A percentile compares a stretch with the other conserved stretches of the same genome.
These are phyloP conservation scores for Lucilia cuprina DNA, from an alignment of 1,140 invertebrate species.

Conservation along the genomic window DNA sequence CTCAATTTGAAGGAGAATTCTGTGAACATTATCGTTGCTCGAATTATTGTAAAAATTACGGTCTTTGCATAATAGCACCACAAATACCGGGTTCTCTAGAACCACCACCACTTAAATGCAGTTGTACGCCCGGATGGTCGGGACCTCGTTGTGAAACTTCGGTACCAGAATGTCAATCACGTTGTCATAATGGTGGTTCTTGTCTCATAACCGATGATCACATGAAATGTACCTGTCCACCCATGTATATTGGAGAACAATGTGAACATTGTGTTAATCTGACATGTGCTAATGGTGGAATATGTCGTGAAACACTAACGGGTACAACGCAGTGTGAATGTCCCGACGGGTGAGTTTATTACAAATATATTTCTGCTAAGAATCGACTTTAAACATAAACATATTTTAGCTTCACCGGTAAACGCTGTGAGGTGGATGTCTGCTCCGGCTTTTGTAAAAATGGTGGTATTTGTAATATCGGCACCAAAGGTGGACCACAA, in stretches of 20 bases:
- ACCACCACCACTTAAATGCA: slow-evolving; percentile 64
- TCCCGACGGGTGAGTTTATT: slow-evolving; percentile 47
- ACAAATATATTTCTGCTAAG: background rate
- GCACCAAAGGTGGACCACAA: slow-evolving; percentile 58
- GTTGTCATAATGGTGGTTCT: slow-evolving; percentile 58
- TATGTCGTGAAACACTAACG: slow-evolving; percentile 56
- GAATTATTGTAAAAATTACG: slow-evolving; percentile 71
- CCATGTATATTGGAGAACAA: slow-evolving; percentile 53
- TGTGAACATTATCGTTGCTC: slow-evolving; percentile 73
- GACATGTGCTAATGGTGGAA: slow-evolving; percentile 59
- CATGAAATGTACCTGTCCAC: slow-evolving; percentile 58
- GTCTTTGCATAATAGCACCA: slow-evolving; percentile 65
- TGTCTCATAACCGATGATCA: slow-evolving; percentile 53
- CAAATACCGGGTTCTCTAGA: slow-evolving; percentile 49
- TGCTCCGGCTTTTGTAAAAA: slow-evolving; percentile 65
- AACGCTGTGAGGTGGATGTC: slow-evolving; percentile 59
- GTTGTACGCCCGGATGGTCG: slow-evolving; percentile 71
- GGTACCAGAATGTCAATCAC: slow-evolving; percentile 64
- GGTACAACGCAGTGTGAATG: slow-evolving; percentile 68
- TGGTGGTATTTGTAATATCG: slow-evolving; percentile 66
- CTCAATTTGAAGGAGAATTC: slow-evolving; percentile 68
- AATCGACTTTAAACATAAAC: background rate
- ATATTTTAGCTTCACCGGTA: slow-evolving; percentile 46
- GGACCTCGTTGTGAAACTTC: slow-evolving; percentile 72
- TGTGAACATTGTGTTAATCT: slow-evolving; percentile 60